Percentiles rank a stretch among this genome's conserved stretches.
phyloP scores from a whole-genome alignment of 2,113 vertebrate species.

The Arvicanthis niloticus region DNA sequence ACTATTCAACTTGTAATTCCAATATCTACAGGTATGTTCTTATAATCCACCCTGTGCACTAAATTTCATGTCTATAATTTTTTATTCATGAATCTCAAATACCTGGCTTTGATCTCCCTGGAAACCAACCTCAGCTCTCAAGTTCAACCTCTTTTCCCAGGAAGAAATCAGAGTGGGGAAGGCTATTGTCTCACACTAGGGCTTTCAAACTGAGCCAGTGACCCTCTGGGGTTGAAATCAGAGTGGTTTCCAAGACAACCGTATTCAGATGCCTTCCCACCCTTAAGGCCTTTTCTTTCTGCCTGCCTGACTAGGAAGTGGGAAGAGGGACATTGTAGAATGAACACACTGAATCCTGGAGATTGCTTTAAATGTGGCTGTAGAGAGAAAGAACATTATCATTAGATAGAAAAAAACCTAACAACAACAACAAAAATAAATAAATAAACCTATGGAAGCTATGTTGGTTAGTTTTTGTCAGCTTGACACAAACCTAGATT shows the following conservation, averaged over 20 bases:
- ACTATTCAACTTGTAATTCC: neutral
- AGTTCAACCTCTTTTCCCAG: constrained; percentile 28
- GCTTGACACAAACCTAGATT: neutral
- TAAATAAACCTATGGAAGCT: neutral
- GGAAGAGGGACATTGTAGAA: neutral
- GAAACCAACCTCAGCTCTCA: constrained; percentile 17
- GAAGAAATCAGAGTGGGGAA: neutral
- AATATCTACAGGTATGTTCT: neutral
- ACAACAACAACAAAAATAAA: neutral
- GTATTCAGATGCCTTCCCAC: neutral
- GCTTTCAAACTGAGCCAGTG: neutral
- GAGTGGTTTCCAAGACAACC: constrained; percentile 33
- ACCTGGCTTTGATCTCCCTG: neutral
- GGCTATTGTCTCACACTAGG: neutral
- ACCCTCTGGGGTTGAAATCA: neutral
- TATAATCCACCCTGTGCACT: neutral
- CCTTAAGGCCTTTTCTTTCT: neutral
- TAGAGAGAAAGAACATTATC: neutral
- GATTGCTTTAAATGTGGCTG: neutral
- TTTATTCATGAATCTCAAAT: neutral
- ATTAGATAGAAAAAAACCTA: neutral
- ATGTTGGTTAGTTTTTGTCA: neutral
- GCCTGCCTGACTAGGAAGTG: neutral
- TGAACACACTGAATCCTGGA: neutral
- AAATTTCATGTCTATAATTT: neutral